Percentiles rank a stretch among this genome's conserved stretches.
Evolutionary conservation across 2,888 invertebrate genomes (phyloP).

Genomic region (Caenorhabditis wallacei): DNA sequence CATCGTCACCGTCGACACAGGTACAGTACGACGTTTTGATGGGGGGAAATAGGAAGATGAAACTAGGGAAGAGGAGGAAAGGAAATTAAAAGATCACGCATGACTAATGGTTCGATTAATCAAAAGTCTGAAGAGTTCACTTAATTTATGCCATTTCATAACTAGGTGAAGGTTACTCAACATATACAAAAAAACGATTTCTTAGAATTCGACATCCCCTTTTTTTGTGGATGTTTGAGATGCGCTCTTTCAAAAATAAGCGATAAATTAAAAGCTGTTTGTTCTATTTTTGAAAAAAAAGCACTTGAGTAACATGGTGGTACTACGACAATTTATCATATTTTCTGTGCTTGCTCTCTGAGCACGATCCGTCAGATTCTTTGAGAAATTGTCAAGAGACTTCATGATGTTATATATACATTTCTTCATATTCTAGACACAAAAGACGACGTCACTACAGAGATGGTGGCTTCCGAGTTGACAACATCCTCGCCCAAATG

Average conservation of each 20-base stretch:
- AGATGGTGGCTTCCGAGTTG: conserved; percentile 69
- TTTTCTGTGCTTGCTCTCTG: conserved; percentile 34
- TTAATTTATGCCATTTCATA: conserved; percentile 10
- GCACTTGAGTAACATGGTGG: conserved; percentile 10
- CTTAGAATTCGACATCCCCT: too few relatives aligned
- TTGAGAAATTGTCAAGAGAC: conserved; percentile 60
- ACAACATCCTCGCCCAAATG: conserved; percentile 71
- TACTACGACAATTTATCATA: conserved; percentile 44
- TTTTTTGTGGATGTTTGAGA: too few relatives aligned
- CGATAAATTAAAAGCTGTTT: too few relatives aligned
- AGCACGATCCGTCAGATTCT: conserved; percentile 14
- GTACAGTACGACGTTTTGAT: conserved; percentile 56
- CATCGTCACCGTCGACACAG: conserved; percentile 68
- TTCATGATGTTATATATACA: conserved; percentile 49
- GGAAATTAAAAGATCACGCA: conserved; percentile 34
- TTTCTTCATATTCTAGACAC: conserved; percentile 44
- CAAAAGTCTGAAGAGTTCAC: conserved; percentile 30
- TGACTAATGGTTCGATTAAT: conserved; percentile 38
- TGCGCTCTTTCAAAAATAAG: too few relatives aligned
- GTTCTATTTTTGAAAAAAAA: conserved; percentile 9
- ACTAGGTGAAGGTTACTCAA: conserved; percentile 9
- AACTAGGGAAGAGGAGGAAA: conserved; percentile 2
- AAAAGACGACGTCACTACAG: conserved; percentile 69
- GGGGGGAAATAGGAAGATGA: background rate
- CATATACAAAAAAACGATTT: background rate